A percentile compares a stretch with the other conserved stretches of the same genome.
phyloP scores from a whole-genome alignment of 2,113 vertebrate genomes.

The Burhinus bistriatus region DNA sequence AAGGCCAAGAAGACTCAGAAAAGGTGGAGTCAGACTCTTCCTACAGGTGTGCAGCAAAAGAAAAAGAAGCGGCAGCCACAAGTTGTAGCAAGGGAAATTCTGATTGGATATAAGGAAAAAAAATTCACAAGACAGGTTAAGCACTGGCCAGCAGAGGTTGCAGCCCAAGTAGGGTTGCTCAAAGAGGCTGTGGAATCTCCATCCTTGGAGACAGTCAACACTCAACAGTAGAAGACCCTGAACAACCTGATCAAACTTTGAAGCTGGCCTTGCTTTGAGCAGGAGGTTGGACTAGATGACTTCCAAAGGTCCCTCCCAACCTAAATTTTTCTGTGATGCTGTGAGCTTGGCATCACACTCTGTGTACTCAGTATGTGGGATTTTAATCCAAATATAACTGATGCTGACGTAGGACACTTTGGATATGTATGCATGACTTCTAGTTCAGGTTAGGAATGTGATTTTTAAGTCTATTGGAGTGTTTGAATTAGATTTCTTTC shows the following conservation, averaged over 20 bases:
- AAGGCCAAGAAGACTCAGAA: not conserved
- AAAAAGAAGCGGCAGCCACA: not conserved
- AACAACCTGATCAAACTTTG: not conserved
- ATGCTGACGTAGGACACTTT: not conserved
- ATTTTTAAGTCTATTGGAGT: not conserved
- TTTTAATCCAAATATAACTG: not conserved
- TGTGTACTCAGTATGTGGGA: not conserved
- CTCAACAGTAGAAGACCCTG: not conserved
- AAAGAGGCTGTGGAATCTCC: not conserved
- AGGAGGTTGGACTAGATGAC: not conserved
- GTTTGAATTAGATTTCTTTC: not conserved
- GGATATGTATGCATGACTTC: not conserved
- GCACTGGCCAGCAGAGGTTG: not conserved
- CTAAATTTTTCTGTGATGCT: not conserved
- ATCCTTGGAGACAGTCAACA: not conserved
- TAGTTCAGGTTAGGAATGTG: not conserved
- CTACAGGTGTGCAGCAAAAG: not conserved
- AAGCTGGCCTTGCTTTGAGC: not conserved
- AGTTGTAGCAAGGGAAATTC: not conserved
- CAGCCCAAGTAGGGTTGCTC: not conserved
- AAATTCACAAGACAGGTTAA: not conserved
- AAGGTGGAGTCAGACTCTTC: not conserved
- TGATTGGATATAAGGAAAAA: not conserved
- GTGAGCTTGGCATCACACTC: not conserved
- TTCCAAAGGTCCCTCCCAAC: not conserved